phyloP scores from a whole-genome alignment of 2,797 vertebrate species.

The Sebastes kiyomatsui region DNA sequence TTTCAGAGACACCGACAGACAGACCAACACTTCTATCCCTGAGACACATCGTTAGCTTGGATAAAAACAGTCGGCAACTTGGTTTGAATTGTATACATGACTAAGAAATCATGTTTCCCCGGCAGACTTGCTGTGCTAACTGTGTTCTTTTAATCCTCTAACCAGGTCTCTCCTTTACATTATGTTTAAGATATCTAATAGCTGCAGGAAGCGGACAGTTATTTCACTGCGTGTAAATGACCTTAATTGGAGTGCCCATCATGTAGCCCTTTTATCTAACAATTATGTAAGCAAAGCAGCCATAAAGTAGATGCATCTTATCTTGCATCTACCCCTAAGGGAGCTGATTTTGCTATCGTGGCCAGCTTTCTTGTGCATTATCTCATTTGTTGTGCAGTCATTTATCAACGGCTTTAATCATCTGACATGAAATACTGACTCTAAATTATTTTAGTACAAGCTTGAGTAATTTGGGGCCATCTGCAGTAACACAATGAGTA shows the following conservation, averaged over 20 bases:
- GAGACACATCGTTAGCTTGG: background rate
- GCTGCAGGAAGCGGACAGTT: background rate
- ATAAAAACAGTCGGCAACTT: background rate
- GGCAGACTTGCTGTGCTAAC: background rate
- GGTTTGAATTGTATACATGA: background rate
- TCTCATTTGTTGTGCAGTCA: background rate
- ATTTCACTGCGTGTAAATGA: background rate
- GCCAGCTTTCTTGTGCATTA: background rate
- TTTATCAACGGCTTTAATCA: constrained; percentile 6
- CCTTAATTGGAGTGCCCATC: background rate
- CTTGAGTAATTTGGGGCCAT: constrained; percentile 10
- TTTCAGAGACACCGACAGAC: background rate
- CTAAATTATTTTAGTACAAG: constrained; percentile 10
- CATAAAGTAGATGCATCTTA: background rate
- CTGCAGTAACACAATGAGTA: background rate
- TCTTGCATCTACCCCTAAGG: background rate
- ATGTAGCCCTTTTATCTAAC: background rate
- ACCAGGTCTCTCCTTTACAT: background rate
- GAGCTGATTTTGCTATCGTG: background rate
- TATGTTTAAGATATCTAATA: background rate
- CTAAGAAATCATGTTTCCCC: background rate
- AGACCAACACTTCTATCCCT: background rate
- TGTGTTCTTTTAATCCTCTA: background rate
- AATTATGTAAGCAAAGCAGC: background rate
- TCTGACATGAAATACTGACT: constrained; percentile 4